A percentile compares a stretch with the other conserved stretches of the same genome.
phyloP scores from a whole-genome alignment of 2,113 vertebrate species.

The Callopanchax toddi region DNA sequence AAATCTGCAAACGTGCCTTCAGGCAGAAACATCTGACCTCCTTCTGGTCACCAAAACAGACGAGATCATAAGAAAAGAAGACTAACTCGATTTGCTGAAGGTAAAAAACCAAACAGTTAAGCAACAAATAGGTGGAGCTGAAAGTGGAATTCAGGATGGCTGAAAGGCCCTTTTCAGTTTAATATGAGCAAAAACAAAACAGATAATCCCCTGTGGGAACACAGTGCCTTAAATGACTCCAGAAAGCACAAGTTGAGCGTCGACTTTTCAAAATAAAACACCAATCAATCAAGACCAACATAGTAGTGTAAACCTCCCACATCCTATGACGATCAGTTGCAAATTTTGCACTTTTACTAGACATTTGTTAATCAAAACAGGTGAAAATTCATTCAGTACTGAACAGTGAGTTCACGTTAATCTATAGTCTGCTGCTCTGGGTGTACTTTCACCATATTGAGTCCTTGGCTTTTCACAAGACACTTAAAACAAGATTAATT shows the following conservation, averaged over 20 bases:
- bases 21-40: not conserved
- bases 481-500: not conserved
- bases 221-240: not conserved
- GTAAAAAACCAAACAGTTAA: not conserved
- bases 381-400: not conserved
- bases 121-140: not conserved
- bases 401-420: not conserved
- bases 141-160: not conserved
- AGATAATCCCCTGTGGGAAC: not conserved
- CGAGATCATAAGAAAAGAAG: too few species aligned
- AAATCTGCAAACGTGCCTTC: not conserved
- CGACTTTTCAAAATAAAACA: too few species aligned
- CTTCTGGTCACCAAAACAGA: not conserved
- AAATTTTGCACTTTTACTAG: not conserved
- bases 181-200: too few species aligned
- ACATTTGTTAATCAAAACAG: not conserved
- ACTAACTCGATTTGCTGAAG: not conserved
- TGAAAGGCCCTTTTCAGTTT: not conserved
- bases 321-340: not conserved
- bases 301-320: not conserved
- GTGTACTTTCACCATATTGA: too few species aligned
- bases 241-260: not conserved
- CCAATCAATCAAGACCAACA: not conserved
- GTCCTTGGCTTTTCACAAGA: not conserved
- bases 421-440: too few species aligned